Base-by-base conservation (phyloP, 2,113 vertebrate genomes). In the Regulus satrapa region DNA sequence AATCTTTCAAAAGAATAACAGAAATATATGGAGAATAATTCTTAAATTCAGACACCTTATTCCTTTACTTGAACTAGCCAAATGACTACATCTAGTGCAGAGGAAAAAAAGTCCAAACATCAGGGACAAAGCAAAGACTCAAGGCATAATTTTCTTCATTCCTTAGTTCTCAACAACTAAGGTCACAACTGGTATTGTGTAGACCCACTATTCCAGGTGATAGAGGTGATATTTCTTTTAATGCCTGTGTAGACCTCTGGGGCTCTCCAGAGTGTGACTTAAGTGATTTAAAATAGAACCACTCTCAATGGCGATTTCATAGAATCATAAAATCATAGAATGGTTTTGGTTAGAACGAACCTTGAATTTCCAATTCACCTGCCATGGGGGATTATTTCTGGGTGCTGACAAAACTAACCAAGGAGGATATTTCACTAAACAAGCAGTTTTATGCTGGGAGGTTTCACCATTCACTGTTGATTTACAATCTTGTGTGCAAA, bases 131-230 rank as follows among this genome's bases (percentile, higher is more conserved):
- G 0, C 12, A 83, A 72, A 83, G 40, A 21, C 29, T 40, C 31
- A 45, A 46, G 12, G 6, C 7, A 1, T 34, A 64, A 24, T 8
- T 64, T 5, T 21, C 5, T 31, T 12, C 9, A 21, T 34, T 59
- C 5, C 43, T 81, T 68, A 72, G 61, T 41, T 88, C 36, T 52
- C 85, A 51, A n/a, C n/a, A n/a, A n/a, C n/a, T n/a, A n/a, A n/a
- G n/a, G 7, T 51, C 48, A 43, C 0, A 3, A 10, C 11, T 31
- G 6, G 2, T 51, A 18, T 41, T 9, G 10, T 61, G n/a, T 75
- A 78, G 29, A 66, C 6, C 8, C 24, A 40, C 14, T 72, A 4
- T 59, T 25, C 8, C 14, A n/a, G 31, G 21, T 72, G 48, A 55
- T 5, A 49, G 43, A 74, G 20, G 16, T 23, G 17, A 32, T 62